Base-by-base conservation (phyloP, 2,888 invertebrate genomes). In the Tyria jacobaeae region DNA sequence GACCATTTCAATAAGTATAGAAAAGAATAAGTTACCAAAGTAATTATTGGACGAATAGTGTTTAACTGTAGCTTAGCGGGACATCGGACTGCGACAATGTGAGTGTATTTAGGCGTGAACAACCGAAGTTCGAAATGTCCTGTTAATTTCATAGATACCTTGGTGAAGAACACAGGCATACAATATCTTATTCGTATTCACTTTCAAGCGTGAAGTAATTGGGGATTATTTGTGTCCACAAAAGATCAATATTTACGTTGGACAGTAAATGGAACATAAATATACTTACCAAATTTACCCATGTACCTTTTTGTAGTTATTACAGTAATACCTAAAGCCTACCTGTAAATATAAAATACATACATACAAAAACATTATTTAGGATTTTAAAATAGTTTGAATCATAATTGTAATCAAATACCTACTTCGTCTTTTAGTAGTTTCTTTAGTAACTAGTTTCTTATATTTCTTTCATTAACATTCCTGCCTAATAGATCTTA, bases 21-120 rank as follows among this genome's bases (percentile, higher is more conserved):
- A 85, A 88, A 89, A 87, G 86, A 86, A 86, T 86, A 85, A 83
- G 76, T 89, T 87, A 92, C 92, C 91, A 90, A 87, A 82, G 87
- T 92, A 88, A 92, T 92, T 91, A 93, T 92, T 84, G 84, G 80
- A 73, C 79, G 82, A 88, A 87, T 82, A 73, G 84, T 76, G 62
- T 78, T 75, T 91, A 92, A 92, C 93, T 90, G 93, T 92, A 80
- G 88, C 91, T 60, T 88, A 77, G 90, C 91, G 87, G 92, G 93
- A 76, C 70, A 77, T 81, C 85, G 69, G 69, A 59, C 58, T 57
- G 49, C 60, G 64, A 89, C 87, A 89, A 86, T 87, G 68, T 80
- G 61, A 64, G 60, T 37, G 56, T 62, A 80, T 81, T 87, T 82
- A 82, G 64, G 84, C 89, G 84, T 88, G 82, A 85, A 86, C 81